These are phyloP conservation scores for Drepanosiphum platanoidis DNA, from an alignment of 2,888 invertebrate species.

Conservation along the genomic window DNA sequence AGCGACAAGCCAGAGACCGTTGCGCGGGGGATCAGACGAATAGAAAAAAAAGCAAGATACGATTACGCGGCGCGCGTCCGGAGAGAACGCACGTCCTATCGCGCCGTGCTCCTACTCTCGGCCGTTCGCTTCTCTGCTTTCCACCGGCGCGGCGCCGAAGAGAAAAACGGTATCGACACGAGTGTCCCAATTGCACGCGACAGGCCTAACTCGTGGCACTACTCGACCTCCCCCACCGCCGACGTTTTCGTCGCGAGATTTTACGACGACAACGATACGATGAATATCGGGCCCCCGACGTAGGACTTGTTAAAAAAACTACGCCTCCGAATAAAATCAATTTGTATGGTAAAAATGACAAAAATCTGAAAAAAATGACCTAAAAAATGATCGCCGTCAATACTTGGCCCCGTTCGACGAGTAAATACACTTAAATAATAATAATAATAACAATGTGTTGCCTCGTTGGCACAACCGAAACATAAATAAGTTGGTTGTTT, in stretches of 20 bases:
- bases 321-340: too few relatives aligned
- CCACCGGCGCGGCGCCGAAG: not conserved
- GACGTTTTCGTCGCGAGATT: not conserved
- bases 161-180: conserved; percentile 8
- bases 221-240: not conserved
- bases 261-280: not conserved
- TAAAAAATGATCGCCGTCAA: too few relatives aligned
- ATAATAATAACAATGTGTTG: too few relatives aligned
- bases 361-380: too few relatives aligned
- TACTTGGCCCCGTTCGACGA: too few relatives aligned
- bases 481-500: too few relatives aligned
- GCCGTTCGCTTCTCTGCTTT: not conserved
- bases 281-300: too few relatives aligned
- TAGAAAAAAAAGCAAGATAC: not conserved
- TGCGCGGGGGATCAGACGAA: not conserved
- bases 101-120: not conserved
- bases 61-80: not conserved
- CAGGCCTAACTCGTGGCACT: not conserved
- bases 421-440: too few relatives aligned
- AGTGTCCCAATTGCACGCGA: not conserved
- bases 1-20: not conserved
- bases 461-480: too few relatives aligned
- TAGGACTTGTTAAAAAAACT: too few relatives aligned
- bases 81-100: not conserved
- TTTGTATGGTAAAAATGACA: too few relatives aligned